These are phyloP conservation scores for Phocoena sinus DNA, from an alignment of 2,113 vertebrate genomes.

Conservation along the genomic window DNA sequence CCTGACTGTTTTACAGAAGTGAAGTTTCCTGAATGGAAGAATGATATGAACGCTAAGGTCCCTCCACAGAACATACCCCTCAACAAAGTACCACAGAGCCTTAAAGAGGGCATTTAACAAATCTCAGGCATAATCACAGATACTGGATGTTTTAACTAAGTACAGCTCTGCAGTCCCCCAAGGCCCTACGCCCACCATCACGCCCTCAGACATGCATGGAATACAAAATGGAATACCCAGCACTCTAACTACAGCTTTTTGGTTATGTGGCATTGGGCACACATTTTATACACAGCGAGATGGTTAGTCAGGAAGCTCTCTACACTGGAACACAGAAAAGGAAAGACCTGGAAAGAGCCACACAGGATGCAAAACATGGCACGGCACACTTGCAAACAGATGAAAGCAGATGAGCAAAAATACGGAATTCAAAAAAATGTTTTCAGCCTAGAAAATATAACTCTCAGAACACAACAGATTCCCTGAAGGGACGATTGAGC, in stretches of 20 bases:
- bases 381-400: neutral
- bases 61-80: neutral
- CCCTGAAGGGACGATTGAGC: neutral
- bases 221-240: neutral
- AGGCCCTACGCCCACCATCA: neutral
- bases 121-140: neutral
- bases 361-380: neutral
- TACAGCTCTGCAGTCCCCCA: neutral
- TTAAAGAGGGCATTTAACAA: neutral
- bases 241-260: neutral
- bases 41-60: neutral
- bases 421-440: neutral
- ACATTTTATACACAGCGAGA: neutral
- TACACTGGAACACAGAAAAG: neutral
- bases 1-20: neutral
- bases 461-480: neutral
- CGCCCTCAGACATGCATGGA: neutral
- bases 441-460: neutral
- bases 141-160: neutral
- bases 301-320: neutral
- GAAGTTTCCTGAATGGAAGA: neutral
- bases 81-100: neutral
- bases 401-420: neutral
- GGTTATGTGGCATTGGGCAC: accelerated
- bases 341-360: neutral